Conservation (phyloP, 2,888 invertebrate genomes). For the Amiota communis region DNA sequence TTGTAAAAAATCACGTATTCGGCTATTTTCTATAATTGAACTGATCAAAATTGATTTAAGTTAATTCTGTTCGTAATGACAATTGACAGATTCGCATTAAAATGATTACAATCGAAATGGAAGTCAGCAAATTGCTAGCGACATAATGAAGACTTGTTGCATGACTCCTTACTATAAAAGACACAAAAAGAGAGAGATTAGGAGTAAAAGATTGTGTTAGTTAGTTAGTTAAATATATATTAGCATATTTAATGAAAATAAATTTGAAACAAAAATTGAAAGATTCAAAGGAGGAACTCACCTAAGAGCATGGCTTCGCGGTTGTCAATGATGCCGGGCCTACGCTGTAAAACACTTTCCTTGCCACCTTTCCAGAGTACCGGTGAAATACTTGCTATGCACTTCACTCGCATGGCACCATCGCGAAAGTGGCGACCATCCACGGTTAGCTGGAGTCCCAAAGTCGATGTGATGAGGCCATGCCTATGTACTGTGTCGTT, state of each 20-base stretch:
- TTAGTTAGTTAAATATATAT: neutral
- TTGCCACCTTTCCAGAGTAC: conserved; percentile 77
- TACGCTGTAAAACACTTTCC: conserved; percentile 76
- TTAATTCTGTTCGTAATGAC: conserved; percentile 56
- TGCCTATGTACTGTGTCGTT: conserved; percentile 76
- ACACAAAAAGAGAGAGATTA: neutral
- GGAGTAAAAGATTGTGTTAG: conserved; percentile 27
- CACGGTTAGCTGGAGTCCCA: conserved; percentile 76
- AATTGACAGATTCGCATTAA: conserved; percentile 63
- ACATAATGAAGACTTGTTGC: conserved; percentile 45
- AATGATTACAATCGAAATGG: conserved; percentile 59
- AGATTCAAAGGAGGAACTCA: conserved; percentile 66
- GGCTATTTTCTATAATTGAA: conserved; percentile 48
- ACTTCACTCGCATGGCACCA: conserved; percentile 78
- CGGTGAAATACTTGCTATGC: conserved; percentile 77
- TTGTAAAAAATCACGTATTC: conserved; percentile 21
- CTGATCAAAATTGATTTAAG: conserved; percentile 59
- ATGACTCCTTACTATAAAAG: conserved; percentile 60
- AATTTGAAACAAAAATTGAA: neutral
- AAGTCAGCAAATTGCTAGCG: conserved; percentile 52
- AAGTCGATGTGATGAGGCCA: conserved; percentile 76
- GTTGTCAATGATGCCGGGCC: conserved; percentile 76
- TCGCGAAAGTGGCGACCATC: conserved; percentile 76
- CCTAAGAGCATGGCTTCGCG: conserved; percentile 78
- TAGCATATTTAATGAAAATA: neutral